Conservation (phyloP, 2,113 vertebrate species). For the Pygoscelis antarcticus region DNA sequence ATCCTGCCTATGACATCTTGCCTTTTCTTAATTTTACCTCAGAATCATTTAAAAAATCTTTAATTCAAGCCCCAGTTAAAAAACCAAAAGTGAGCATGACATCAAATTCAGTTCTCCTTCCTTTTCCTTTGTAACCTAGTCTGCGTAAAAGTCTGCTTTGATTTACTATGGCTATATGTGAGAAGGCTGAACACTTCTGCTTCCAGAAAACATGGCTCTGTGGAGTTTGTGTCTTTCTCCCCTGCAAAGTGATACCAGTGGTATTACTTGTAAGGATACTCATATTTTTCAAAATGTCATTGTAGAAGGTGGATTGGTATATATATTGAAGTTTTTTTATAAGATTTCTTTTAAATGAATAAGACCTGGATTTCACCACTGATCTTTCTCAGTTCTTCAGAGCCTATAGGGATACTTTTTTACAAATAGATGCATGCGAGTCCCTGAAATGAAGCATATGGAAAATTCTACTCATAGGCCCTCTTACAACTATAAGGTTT, state of each 20-base stretch:
- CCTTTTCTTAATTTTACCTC: constrained; percentile 61
- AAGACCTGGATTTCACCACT: background rate
- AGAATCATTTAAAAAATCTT: constrained; percentile 43
- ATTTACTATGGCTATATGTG: background rate
- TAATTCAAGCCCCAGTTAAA: constrained; percentile 9
- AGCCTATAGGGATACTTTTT: background rate
- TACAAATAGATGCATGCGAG: background rate
- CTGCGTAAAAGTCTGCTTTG: background rate
- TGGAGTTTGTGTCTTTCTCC: background rate
- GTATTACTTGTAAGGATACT: background rate
- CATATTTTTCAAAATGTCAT: background rate
- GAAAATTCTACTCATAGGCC: background rate
- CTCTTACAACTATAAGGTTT: background rate
- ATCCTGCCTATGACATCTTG: constrained; percentile 67
- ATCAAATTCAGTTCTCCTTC: background rate
- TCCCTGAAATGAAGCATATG: background rate
- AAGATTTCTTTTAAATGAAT: background rate
- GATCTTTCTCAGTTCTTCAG: background rate
- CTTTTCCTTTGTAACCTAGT: background rate
- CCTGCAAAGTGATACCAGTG: background rate
- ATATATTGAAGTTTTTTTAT: background rate
- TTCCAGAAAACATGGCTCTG: background rate
- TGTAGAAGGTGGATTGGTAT: background rate
- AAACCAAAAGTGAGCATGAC: background rate
- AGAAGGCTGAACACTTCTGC: background rate